phyloP scores from a whole-genome alignment of 2,888 invertebrate genomes.

The Linyphia triangularis region DNA sequence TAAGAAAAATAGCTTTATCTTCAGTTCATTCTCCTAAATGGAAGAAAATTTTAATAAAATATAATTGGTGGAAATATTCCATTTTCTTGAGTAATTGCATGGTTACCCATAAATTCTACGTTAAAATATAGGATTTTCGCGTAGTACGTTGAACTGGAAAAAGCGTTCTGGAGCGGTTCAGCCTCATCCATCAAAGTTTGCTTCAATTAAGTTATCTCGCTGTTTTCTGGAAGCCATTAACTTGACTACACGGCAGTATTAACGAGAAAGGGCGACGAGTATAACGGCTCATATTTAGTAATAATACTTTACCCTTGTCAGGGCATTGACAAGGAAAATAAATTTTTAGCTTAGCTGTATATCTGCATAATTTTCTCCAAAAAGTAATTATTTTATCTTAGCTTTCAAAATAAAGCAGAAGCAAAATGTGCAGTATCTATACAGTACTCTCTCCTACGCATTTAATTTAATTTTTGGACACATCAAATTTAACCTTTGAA shows the following conservation, averaged over 20 bases:
- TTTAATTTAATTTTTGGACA: too few relatives aligned
- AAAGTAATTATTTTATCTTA: background rate
- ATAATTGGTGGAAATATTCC: too few relatives aligned
- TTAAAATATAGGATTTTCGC: background rate
- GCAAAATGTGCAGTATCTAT: too few relatives aligned
- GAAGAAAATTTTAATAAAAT: too few relatives aligned
- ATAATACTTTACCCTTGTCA: conserved; percentile 33
- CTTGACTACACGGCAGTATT: conserved; percentile 10
- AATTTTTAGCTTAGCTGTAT: conserved; percentile 21
- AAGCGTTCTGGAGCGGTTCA: background rate
- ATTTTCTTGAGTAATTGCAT: background rate
- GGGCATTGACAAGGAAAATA: background rate
- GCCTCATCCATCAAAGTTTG: conserved; percentile 43
- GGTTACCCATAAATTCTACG: background rate
- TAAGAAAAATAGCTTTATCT: too few relatives aligned
- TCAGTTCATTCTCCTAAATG: too few relatives aligned
- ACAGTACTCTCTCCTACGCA: too few relatives aligned
- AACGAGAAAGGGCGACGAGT: conserved; percentile 26
- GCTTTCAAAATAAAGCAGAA: background rate
- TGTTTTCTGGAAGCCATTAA: conserved; percentile 33
- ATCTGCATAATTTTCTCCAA: background rate
- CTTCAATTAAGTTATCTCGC: conserved; percentile 53
- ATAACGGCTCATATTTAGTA: conserved; percentile 1
- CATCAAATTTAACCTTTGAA: too few relatives aligned
- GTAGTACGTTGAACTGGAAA: background rate